These are phyloP conservation scores for Melanerpes aurifrons DNA, from an alignment of 2,113 vertebrate genomes.

Conservation along the genomic window DNA sequence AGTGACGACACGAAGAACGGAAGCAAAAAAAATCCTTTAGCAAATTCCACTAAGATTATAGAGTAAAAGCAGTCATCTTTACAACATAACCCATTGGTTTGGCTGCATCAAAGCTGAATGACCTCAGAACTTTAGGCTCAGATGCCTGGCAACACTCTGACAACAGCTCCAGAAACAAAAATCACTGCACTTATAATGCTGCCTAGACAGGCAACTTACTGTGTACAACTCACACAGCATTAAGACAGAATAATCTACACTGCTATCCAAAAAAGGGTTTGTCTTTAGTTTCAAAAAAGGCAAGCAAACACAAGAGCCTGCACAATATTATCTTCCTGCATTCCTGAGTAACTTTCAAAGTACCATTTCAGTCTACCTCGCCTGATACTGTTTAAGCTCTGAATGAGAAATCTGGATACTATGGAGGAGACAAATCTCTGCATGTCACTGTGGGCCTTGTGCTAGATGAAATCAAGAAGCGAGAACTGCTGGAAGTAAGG, in stretches of 20 bases:
- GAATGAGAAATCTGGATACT: neutral
- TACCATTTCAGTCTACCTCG: neutral
- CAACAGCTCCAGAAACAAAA: neutral
- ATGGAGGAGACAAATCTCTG: neutral
- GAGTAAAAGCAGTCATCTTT: neutral
- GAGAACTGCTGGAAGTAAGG: neutral
- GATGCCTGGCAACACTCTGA: neutral
- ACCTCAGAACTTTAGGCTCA: neutral
- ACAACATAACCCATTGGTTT: neutral
- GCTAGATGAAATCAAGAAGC: neutral
- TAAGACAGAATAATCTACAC: neutral
- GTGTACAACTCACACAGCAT: neutral
- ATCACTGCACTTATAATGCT: neutral
- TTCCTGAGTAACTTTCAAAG: neutral
- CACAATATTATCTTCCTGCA: neutral
- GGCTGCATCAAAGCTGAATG: rapidly evolving
- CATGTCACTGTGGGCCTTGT: neutral
- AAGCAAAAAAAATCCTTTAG: neutral
- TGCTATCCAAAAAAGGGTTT: neutral
- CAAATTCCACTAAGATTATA: neutral
- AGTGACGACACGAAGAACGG: neutral
- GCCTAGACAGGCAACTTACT: neutral
- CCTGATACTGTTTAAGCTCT: neutral
- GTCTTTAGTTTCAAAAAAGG: neutral
- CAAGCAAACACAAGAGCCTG: neutral